Evolutionary conservation across 2,888 invertebrate species (phyloP), one percentile per base, ranked within the genome.

Genomic region (Trachelus tabidus): DNA sequence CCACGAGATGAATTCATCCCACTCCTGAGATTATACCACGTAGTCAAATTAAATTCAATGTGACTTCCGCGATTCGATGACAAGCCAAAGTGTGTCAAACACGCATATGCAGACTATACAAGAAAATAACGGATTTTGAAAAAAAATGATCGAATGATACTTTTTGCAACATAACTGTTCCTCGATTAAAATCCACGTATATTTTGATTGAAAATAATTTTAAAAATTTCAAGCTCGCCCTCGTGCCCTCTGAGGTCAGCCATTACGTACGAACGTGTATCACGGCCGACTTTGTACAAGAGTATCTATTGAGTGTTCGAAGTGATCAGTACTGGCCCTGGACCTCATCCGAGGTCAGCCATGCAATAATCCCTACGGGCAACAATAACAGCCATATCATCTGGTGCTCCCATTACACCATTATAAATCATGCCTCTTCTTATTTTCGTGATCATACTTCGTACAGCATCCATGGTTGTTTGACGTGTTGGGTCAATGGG

Each of bases 321-420:
- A 34, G 31, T 34, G 71, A 56, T 56, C 56, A 56, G 56, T 15
- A 23, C 9, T 56, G 56, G 56, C 77, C 73, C 80, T 76, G 79
- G 82, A 82, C 76, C 79, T 76, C 75, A 71, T 80, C 80, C 31
- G 86, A 85, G 89, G 89, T 89, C 87, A 87, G 85, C 79, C 84
- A 75, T 79, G 87, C 84, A 86, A 85, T 87, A 89, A 87, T 84
- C 84, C 83, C 86, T 82, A 79, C 80, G 79, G 85, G 83, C 84
- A 84, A 85, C 86, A 88, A 88, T 89, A 85, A 87, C 85, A 82
- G 81, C 82, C 85, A 83, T 86, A 87, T 87, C 88, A 87, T 88
- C 86, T 83, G 84, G 83, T 85, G 85, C 86, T 86, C 86, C 85
- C 87, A 89, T 90, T 89, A 90, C 88, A 83, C 88, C 85, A 86